Percentiles rank a stretch among this genome's conserved stretches.
phyloP scores from a whole-genome alignment of 2,888 invertebrate genomes.

The Aporophyla lueneburgensis region DNA sequence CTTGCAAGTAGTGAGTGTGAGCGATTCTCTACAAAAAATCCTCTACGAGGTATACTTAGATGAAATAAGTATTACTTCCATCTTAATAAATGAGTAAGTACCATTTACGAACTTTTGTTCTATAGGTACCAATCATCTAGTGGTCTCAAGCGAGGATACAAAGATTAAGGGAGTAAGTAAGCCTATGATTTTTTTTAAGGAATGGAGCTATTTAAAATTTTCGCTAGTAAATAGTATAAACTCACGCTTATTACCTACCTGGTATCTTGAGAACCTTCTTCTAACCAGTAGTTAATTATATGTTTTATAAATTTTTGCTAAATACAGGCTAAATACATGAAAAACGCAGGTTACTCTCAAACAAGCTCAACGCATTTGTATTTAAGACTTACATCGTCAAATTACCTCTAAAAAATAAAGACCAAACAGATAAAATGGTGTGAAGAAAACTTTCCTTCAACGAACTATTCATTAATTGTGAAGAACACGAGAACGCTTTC shows the following conservation, averaged over 20 bases:
- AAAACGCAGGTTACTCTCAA: background rate
- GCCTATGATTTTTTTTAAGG: background rate
- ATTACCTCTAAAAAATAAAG: background rate
- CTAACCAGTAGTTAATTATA: background rate
- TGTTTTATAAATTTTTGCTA: background rate
- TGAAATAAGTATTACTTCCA: background rate
- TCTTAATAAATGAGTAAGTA: background rate
- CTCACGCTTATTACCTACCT: background rate
- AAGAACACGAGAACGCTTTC: conserved; percentile 64
- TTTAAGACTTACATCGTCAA: background rate
- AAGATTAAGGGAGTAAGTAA: background rate
- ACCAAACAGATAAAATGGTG: conserved; percentile 22
- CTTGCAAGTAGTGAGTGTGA: too few species aligned
- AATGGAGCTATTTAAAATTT: background rate
- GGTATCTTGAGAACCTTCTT: background rate
- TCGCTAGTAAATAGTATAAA: background rate
- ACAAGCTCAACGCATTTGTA: background rate
- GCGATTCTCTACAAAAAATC: background rate
- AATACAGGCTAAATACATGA: background rate
- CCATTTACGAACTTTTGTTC: background rate
- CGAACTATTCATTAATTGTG: conserved; percentile 61
- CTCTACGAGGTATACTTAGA: background rate
- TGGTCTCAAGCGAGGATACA: background rate
- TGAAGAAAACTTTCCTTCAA: conserved; percentile 44
- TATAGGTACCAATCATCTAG: background rate